Evolutionary conservation across 2,888 invertebrate genomes (phyloP).

Genomic region (Cosmia trapezina): DNA sequence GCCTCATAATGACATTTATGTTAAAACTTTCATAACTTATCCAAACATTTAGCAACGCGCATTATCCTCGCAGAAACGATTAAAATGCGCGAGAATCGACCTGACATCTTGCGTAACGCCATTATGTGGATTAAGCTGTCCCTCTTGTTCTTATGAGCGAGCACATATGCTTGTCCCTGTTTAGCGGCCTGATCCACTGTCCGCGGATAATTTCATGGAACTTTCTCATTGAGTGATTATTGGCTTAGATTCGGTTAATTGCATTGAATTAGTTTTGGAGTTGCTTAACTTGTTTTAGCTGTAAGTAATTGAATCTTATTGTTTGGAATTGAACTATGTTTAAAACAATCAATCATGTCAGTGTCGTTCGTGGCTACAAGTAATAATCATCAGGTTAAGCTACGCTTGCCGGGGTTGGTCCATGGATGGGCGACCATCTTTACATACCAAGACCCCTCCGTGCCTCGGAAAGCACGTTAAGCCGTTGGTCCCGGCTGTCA

Average conservation of each 20-base stretch:
- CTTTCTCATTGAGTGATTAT: slow-evolving; percentile 64
- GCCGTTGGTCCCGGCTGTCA: no score
- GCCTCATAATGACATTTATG: slow-evolving; percentile 33
- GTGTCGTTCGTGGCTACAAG: no score
- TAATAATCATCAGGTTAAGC: no score
- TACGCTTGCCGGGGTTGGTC: no score
- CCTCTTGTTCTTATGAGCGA: slow-evolving; percentile 41
- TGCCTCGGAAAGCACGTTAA: no score
- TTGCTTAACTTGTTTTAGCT: slow-evolving; percentile 28
- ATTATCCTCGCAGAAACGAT: slow-evolving; percentile 60
- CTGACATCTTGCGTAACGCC: slow-evolving; percentile 62
- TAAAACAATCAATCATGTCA: neutral
- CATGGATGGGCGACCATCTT: no score
- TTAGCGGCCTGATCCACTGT: slow-evolving; percentile 60
- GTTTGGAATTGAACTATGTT: slow-evolving; percentile 3
- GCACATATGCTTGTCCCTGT: slow-evolving; percentile 55
- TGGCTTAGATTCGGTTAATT: slow-evolving; percentile 49
- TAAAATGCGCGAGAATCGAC: slow-evolving; percentile 63
- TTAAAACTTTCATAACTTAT: slow-evolving; percentile 47
- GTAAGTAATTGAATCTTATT: slow-evolving; percentile 1
- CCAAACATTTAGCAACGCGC: slow-evolving; percentile 56
- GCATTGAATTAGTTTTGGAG: slow-evolving; percentile 45
- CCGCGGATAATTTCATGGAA: slow-evolving; percentile 44
- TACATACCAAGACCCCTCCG: no score
- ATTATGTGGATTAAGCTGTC: slow-evolving; percentile 52